Base-by-base conservation (phyloP, 1,140 invertebrate genomes). In the Pachyrhynchus sulphureomaculatus region DNA sequence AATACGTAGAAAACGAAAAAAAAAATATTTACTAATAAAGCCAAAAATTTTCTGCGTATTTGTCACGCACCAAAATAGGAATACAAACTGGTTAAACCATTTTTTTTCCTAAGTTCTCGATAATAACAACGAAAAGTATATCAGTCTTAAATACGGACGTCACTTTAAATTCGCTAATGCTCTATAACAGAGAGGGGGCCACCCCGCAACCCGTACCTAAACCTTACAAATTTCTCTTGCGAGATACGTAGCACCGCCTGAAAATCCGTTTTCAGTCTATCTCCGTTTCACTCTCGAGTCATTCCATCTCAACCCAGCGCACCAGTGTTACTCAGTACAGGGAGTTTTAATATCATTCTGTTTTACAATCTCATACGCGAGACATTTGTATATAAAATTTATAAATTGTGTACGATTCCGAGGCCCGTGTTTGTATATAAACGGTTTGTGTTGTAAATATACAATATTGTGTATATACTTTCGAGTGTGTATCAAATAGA, bases 371-470 rank as follows among this genome's bases (percentile, higher is more conserved):
- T 12, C 59, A 53, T 41, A 58, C 58, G 58, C 58, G 56, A 61
- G 64, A 68, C 62, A 68, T 71, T 69, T 74, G 71, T 72, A 72
- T 74, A 72, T 65, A 74, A 62, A 73, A 65, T 57, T 44, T 63
- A 65, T 69, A 68, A 71, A 69, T 69, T 71, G 71, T 72, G 69
- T 71, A 71, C 71, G 66, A 68, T 64, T 69, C 48, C 64, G 59
- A 56, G 64, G 61, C 65, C 64, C 65, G 66, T 72, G 67, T 74
- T 71, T 75, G 69, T 74, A 75, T 72, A 75, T 73, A 72, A 70
- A 71, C 67, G 67, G 60, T 29, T 29, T 29, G 26, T 29, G 26
- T 29, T 72, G 68, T 62, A 62, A 62, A 62, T 74, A 73, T 76
- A 76, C 72, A 75, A 72, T 71, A 72, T 72, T 67, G 18, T 45